Evolutionary conservation across 2,797 vertebrate genomes (phyloP).

Genomic region (Emys orbicularis): DNA sequence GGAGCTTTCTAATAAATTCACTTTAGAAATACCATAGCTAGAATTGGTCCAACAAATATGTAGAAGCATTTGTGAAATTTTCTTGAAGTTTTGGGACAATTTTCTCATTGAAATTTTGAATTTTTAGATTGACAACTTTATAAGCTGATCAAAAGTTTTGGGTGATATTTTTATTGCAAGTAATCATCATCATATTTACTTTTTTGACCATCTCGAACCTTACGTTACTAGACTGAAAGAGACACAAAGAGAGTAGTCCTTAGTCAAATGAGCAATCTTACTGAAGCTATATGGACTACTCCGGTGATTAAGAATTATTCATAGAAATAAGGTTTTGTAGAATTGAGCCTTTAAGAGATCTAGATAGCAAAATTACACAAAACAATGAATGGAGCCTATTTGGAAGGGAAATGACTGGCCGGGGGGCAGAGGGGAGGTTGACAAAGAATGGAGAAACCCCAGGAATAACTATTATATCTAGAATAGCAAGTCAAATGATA

Average conservation of each 20-base stretch:
- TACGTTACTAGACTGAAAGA: constrained; percentile 63
- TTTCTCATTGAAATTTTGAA: background rate
- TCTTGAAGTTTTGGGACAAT: background rate
- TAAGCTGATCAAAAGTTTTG: background rate
- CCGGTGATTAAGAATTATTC: constrained; percentile 68
- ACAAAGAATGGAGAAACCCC: constrained; percentile 4
- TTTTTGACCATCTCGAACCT: constrained; percentile 48
- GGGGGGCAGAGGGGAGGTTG: background rate
- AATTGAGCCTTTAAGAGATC: constrained; percentile 45
- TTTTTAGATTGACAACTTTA: background rate
- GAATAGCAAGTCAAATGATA: background rate
- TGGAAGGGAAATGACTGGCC: background rate
- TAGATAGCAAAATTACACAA: constrained; percentile 50
- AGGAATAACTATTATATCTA: background rate
- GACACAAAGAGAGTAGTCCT: constrained; percentile 54
- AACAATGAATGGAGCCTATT: constrained; percentile 23
- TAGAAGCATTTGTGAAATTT: background rate
- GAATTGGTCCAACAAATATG: background rate
- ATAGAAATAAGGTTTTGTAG: constrained; percentile 47
- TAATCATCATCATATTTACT: constrained; percentile 9
- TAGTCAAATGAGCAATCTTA: constrained; percentile 66
- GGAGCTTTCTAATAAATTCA: background rate
- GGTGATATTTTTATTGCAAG: background rate
- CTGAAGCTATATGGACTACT: constrained; percentile 64
- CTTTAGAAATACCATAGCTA: background rate